phyloP scores from a whole-genome alignment of 2,888 invertebrate genomes.

The Adelognathus sp. region DNA sequence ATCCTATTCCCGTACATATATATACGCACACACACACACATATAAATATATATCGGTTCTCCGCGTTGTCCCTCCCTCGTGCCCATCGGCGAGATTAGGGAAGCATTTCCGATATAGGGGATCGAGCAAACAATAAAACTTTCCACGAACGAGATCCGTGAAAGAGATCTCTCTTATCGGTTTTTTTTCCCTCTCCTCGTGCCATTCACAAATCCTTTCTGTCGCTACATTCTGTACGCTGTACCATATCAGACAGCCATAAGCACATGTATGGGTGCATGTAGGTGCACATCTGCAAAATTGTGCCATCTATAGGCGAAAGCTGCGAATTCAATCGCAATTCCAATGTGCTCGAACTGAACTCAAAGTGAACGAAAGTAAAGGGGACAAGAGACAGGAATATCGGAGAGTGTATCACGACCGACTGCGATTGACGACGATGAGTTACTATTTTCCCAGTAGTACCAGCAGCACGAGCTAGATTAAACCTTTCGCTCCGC shows the following conservation, averaged over 20 bases:
- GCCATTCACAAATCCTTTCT: slow-evolving; percentile 2
- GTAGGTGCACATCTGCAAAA: slow-evolving; percentile 5
- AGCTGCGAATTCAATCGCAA: slow-evolving; percentile 48
- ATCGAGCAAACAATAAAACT: slow-evolving; percentile 57
- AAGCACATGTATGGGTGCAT: not conserved
- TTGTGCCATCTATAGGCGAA: slow-evolving; percentile 13
- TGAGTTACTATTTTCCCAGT: slow-evolving; percentile 50
- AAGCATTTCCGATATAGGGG: slow-evolving; percentile 54
- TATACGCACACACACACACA: slow-evolving; percentile 1
- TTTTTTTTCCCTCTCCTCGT: slow-evolving; percentile 10
- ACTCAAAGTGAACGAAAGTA: slow-evolving; percentile 50
- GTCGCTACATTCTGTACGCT: not conserved
- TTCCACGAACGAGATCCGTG: slow-evolving; percentile 21
- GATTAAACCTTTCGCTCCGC: slow-evolving; percentile 46
- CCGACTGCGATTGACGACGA: slow-evolving; percentile 50
- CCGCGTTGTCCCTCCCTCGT: not conserved
- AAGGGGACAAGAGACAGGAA: slow-evolving; percentile 35
- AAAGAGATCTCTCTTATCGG: slow-evolving; percentile 45
- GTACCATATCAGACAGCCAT: not conserved
- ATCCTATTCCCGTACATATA: not conserved
- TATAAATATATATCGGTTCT: slow-evolving; percentile 2
- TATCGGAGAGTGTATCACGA: slow-evolving; percentile 42
- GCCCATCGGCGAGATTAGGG: slow-evolving; percentile 53
- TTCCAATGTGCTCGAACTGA: slow-evolving; percentile 5
- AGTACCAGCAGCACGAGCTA: slow-evolving; percentile 26